Base-by-base conservation (phyloP, 2,113 vertebrate species). In the Charina bottae region DNA sequence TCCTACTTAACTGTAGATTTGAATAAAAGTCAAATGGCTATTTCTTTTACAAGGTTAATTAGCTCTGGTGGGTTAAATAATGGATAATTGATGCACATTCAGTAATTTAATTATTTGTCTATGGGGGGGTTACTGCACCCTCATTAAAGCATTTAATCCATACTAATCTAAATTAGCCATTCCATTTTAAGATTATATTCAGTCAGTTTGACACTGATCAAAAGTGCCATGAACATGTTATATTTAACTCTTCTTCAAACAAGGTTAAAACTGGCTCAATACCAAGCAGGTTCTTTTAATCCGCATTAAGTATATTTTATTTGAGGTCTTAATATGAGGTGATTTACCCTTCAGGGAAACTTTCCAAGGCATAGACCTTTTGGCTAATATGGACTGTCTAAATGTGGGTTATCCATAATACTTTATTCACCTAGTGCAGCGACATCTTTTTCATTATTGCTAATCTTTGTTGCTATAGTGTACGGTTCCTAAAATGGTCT, bases 181-280 rank as follows among this genome's bases (percentile, higher is more conserved):
- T 58, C 56, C 72, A 92, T 54, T 88, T 83, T 92, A 62, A 89
- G 56, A 21, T 49, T 54, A 60, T 83, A 53, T 78, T 78, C 56
- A 92, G 42, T 17, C 86, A 26, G 55, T 88, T 92, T 59, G 60
- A 58, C 42, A 42, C 72, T 84, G n/a, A 83, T 84, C 55, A 59
- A 88, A 92, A 88, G 87, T 89, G 72, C 33, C 68, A 49, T 2
- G 46, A 53, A 54, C 56, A 54, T n/a, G 60, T 88, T 83, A 53
- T n/a, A 88, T 83, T 88, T 88, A 83, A 84, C 86, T 83, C 68
- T 89, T 89, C 33, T 92, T 62, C 72, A 88, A 92, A 88, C 91
- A 92, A 53, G 28, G 54, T 88, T 60, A 88, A 92, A 55, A 26
- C 46, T 87, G 53, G 23, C 85, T 87, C 10, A 84, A 54, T 23